Evolutionary conservation across 2,113 vertebrate genomes (phyloP).

Genomic region (Choloepus hoffmanni): DNA sequence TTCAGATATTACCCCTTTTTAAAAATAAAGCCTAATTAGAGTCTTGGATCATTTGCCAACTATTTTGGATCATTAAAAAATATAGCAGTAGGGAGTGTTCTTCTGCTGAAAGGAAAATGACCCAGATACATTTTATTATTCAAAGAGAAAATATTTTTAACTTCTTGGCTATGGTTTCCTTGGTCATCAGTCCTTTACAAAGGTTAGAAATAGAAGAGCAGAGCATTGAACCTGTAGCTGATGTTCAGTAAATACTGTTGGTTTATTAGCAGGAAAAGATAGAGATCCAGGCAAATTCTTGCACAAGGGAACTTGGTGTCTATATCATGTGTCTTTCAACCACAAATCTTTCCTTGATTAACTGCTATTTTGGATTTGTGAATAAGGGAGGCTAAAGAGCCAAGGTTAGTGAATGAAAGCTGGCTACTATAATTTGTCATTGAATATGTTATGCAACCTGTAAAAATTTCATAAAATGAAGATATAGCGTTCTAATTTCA

Average conservation of each 20-base stretch:
- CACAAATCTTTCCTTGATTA: not conserved
- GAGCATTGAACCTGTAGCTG: not conserved
- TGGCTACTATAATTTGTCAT: not conserved
- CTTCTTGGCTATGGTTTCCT: not conserved
- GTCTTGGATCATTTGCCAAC: conserved; percentile 41
- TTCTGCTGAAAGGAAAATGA: conserved; percentile 61
- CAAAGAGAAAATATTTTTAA: conserved; percentile 57
- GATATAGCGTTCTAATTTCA: not conserved
- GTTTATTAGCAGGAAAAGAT: not conserved
- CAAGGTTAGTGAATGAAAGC: not conserved
- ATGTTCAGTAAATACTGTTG: not conserved
- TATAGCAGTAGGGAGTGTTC: conserved; percentile 2
- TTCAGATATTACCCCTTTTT: not conserved
- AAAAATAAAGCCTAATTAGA: conserved; percentile 48
- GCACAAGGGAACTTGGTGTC: not conserved
- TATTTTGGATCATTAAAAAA: conserved; percentile 56
- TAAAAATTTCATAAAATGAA: not conserved
- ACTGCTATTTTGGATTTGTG: not conserved
- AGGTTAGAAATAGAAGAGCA: conserved; percentile 24
- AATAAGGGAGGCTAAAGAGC: not conserved
- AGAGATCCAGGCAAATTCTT: not conserved
- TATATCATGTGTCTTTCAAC: not conserved
- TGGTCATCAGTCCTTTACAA: not conserved
- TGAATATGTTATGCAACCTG: not conserved
- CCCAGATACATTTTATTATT: conserved; percentile 61